These are phyloP conservation scores for Diorhabda elongata DNA, from an alignment of 1,140 invertebrate species.

Conservation along the genomic window DNA sequence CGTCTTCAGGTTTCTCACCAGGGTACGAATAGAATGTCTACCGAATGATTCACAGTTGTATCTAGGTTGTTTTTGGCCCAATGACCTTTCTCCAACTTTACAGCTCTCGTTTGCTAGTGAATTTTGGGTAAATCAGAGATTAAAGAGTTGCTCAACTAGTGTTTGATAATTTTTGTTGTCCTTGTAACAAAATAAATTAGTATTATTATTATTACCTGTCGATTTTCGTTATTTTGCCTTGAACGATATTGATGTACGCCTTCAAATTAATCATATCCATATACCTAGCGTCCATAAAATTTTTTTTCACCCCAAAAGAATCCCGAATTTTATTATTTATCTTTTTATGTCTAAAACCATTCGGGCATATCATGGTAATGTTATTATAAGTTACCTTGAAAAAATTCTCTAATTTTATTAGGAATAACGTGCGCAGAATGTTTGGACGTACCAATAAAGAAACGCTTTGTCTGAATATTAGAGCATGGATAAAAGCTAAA, in stretches of 20 bases:
- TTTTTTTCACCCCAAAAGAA: slow-evolving; percentile 50
- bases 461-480: slow-evolving; percentile 56
- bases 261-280: slow-evolving; percentile 50
- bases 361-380: slow-evolving; percentile 60
- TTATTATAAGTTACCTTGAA: slow-evolving; percentile 52
- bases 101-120: too few species aligned
- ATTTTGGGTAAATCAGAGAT: too few species aligned
- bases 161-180: too few species aligned
- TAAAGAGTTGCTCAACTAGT: too few species aligned
- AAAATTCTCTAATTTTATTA: background rate
- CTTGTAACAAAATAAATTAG: too few species aligned
- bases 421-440: background rate
- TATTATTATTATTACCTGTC: slow-evolving; percentile 5
- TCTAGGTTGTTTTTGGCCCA: too few species aligned
- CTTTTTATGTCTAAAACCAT: slow-evolving; percentile 54
- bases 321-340: slow-evolving; percentile 42
- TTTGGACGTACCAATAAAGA: slow-evolving; percentile 20
- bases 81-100: too few species aligned
- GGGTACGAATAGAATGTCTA: background rate
- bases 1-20: background rate
- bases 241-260: slow-evolving; percentile 52
- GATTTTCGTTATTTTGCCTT: slow-evolving; percentile 31
- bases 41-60: too few species aligned
- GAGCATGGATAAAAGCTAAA: slow-evolving; percentile 62
- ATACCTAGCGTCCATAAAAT: slow-evolving; percentile 51